Evolutionary conservation across 2,113 vertebrate genomes (phyloP), one percentile per base, ranked within the genome.

Genomic region (Cranoglanis bouderius): DNA sequence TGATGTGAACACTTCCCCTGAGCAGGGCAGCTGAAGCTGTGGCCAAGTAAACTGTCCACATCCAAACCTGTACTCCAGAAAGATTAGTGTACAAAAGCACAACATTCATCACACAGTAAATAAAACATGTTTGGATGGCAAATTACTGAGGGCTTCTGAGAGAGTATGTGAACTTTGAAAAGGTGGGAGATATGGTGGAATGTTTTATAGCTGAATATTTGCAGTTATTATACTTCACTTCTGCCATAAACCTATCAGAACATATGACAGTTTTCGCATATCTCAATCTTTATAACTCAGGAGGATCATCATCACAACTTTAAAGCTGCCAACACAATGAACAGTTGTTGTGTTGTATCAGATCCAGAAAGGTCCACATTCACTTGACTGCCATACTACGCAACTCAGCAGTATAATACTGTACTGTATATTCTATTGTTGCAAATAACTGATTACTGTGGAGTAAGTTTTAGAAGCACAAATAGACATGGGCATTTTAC

Each of bases 1-100:
- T 90, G 86, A 90, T 86, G 87, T 70, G 14, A 82, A 89, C 86
- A 87, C 70, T 90, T 91, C 82, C 85, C 72, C 67, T 61, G 72
- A 89, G 53, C 29, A 21, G 75, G 63, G 57, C 43, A 63, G 53
- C 84, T 85, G 24, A 35, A 38, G 26, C n/a, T 19, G 1, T 14
- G 24, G 82, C 67, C 85, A 88, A 88, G 74, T 35, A 83, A 87
- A 75, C 59, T 35, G 35, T 40, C 70, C 55, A 19, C 32, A n/a
- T 40, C 24, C 53, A 43, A 32, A 61, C 12, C 32, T 55, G 26
- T 77, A 21, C 38, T n/a, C 53, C 53, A 21, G 72, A 86, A 86
- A 29, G 19, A 43, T 38, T 35, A 46, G 55, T 29, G 35, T 18
- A 19, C 35, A 46, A 49, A 72, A 18, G 18, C 18, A 35, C 43